Evolutionary conservation across 2,797 vertebrate species (phyloP).

Genomic region (Bradypodion pumilum): DNA sequence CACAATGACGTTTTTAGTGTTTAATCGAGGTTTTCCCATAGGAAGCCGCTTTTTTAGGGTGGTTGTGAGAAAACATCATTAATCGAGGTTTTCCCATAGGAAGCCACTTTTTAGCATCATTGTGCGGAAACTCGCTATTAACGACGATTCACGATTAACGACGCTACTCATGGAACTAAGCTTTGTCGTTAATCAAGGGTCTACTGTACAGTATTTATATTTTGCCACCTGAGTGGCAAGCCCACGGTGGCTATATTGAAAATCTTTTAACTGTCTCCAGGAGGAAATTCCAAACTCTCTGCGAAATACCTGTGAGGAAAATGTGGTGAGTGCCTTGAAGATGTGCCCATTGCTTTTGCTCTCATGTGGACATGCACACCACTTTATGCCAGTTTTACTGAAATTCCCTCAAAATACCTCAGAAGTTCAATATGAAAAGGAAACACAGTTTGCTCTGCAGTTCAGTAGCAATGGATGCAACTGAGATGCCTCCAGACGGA

Average conservation of each 20-base stretch:
- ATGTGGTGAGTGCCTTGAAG: background rate
- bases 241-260: background rate
- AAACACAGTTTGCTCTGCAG: conserved; percentile 28
- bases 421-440: background rate
- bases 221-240: background rate
- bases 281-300: background rate
- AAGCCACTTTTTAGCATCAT: too few relatives aligned
- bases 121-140: too few relatives aligned
- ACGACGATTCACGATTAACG: too few relatives aligned
- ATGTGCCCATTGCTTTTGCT: background rate
- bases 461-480: conserved; percentile 18
- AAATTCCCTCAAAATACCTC: background rate
- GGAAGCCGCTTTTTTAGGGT: too few relatives aligned
- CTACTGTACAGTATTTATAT: too few relatives aligned
- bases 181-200: too few relatives aligned
- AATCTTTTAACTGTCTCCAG: background rate
- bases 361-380: background rate
- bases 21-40: too few relatives aligned
- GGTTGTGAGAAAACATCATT: too few relatives aligned
- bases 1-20: too few relatives aligned
- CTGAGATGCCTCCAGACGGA: too few relatives aligned
- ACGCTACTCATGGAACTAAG: too few relatives aligned
- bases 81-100: too few relatives aligned
- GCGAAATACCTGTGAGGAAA: background rate
- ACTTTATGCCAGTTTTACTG: background rate